Evolutionary conservation across 1,140 invertebrate species (phyloP), one percentile per base, ranked within the genome.

Genomic region (Drosophila mauritiana): DNA sequence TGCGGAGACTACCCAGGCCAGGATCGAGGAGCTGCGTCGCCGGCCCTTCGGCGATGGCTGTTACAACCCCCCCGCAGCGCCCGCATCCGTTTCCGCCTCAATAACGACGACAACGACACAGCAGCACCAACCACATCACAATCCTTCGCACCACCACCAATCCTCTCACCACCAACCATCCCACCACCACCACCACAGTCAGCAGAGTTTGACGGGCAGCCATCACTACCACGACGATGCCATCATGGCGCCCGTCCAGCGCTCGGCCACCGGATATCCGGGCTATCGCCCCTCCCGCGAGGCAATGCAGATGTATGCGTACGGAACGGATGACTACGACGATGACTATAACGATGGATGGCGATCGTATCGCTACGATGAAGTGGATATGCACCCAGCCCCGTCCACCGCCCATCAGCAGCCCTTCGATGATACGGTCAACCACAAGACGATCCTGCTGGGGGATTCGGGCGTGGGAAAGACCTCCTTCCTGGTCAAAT

Each of bases 391-490:
- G 90, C 82, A 84, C 58, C 68, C 56, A 17, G n/a, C 70, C 27
- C 69, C 37, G 54, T 49, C 78, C 27, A 52, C 68, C 3, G 77
- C 79, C 3, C 72, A 81, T n/a, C 54, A 72, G 54, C 73, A 56
- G 17, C 89, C 89, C 22, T 91, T 92, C 52, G 91, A 92, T 51
- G 91, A 92, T 69, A 91, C 83, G 17, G 77, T 92, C 40, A 86
- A 91, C 72, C 91, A 92, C 58, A 92, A 92, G 75, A 90, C 86
- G 54, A 92, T 92, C 69, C 72, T 92, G 25, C 73, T 99, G 58
- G 98, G 98, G 20, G 97, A 98, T 93, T 98, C 97, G 13, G 97
- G 97, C 34, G 97, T 98, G 48, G 97, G 97, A 53, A 98, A 98
- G 94, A 98, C 97, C 0, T 98, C 97, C 85, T 97, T 98, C 85